phyloP scores from a whole-genome alignment of 2,113 vertebrate species.

The Bujurquina vittata region DNA sequence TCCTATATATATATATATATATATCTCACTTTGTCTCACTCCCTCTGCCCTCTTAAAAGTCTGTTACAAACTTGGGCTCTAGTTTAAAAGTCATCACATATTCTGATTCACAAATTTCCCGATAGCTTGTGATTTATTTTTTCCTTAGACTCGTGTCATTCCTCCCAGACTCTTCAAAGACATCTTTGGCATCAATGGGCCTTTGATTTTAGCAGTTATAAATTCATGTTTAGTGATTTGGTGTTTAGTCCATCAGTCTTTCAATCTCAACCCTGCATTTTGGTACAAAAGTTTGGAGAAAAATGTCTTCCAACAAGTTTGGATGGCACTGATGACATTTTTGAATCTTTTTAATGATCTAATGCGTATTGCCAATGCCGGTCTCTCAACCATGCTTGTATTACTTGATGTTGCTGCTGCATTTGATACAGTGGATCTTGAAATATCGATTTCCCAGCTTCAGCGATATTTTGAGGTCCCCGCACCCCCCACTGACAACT shows the following conservation, averaged over 20 bases:
- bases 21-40: slow-evolving; percentile 32
- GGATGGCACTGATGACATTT: not conserved
- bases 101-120: not conserved
- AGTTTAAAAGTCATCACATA: slow-evolving; percentile 12
- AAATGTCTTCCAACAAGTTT: not conserved
- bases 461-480: not conserved
- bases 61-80: slow-evolving; percentile 11
- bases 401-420: not conserved
- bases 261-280: accelerated
- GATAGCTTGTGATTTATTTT: slow-evolving; percentile 1
- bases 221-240: not conserved
- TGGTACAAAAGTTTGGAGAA: accelerated
- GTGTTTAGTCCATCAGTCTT: no score
- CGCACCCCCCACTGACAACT: accelerated
- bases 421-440: not conserved
- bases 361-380: not conserved
- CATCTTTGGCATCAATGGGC: no score
- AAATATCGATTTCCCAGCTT: not conserved
- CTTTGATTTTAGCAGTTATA: no score
- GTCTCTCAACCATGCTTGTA: not conserved
- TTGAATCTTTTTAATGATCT: not conserved
- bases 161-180: not conserved
- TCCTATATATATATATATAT: not conserved
- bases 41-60: slow-evolving; percentile 37
- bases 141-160: not conserved